phyloP scores from a whole-genome alignment of 2,797 vertebrate genomes.

The Lithobates pipiens region DNA sequence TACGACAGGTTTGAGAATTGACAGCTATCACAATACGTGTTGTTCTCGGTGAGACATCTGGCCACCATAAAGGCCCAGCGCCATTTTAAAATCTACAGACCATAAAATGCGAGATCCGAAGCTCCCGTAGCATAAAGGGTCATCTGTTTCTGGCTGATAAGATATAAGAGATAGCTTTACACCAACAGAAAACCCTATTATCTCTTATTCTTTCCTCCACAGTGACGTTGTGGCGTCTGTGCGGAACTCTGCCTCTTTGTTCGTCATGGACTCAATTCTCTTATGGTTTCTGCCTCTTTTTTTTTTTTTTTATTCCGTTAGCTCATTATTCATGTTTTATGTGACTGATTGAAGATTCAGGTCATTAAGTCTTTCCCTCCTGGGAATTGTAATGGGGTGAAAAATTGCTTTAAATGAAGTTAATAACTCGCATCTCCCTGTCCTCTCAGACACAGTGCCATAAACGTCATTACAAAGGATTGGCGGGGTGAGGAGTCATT shows the following conservation, averaged over 20 bases:
- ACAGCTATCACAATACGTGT: no score
- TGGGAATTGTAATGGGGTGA: slow-evolving; percentile 56
- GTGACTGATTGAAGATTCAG: slow-evolving; percentile 52
- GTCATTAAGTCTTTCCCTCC: slow-evolving; percentile 39
- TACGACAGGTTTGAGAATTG: no score
- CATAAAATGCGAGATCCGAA: no score
- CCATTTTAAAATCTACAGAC: no score
- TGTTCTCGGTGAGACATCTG: no score
- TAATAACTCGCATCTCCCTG: slow-evolving; percentile 45
- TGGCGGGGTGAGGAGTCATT: neutral
- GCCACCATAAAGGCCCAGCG: no score
- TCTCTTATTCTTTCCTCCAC: no score
- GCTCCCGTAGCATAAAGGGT: no score
- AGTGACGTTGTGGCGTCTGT: neutral
- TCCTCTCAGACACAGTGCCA: slow-evolving; percentile 26
- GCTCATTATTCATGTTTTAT: slow-evolving; percentile 44
- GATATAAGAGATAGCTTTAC: no score
- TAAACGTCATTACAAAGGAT: slow-evolving; percentile 25
- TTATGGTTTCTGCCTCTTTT: neutral
- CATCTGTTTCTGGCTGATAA: no score
- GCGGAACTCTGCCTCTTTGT: neutral
- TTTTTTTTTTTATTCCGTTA: neutral
- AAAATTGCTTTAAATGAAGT: slow-evolving; percentile 54
- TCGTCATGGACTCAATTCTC: neutral
- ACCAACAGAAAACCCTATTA: no score